A percentile compares a stretch with the other conserved stretches of the same genome.
Conservation (phyloP, 1,140 invertebrate species). For the Leptinotarsa texana region DNA sequence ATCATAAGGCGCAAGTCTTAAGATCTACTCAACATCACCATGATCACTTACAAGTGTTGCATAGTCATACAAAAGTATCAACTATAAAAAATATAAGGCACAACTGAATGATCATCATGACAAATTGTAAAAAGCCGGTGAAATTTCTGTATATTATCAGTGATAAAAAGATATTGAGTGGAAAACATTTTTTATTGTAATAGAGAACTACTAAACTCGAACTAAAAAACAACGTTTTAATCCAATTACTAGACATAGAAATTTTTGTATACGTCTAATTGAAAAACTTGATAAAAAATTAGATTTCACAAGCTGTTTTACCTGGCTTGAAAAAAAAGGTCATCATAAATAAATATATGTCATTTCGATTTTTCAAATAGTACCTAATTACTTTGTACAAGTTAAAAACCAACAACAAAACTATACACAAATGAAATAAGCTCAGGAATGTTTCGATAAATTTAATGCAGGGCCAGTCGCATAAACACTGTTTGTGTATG, state of each 20-base stretch:
- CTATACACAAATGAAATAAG: slow-evolving; percentile 33
- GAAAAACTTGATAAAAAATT: too few relatives aligned
- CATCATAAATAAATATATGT: slow-evolving; percentile 6
- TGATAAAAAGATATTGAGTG: background rate
- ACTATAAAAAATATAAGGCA: slow-evolving; percentile 51
- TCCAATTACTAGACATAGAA: too few relatives aligned
- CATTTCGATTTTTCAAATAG: slow-evolving; percentile 13
- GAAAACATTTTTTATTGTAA: too few relatives aligned
- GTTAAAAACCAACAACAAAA: slow-evolving; percentile 33
- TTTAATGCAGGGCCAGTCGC: slow-evolving; percentile 10
- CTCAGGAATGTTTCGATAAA: slow-evolving; percentile 32
- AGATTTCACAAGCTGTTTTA: background rate
- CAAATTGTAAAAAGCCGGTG: slow-evolving; percentile 13
- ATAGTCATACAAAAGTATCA: slow-evolving; percentile 51
- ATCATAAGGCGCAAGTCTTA: slow-evolving; percentile 41
- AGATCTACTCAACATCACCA: slow-evolving; percentile 33
- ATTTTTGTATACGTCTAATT: too few relatives aligned
- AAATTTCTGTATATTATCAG: background rate
- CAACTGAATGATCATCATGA: slow-evolving; percentile 28
- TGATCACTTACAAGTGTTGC: slow-evolving; percentile 13
- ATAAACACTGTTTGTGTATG: background rate
- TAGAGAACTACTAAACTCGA: too few relatives aligned
- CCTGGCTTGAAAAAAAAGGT: background rate
- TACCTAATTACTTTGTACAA: slow-evolving; percentile 34
- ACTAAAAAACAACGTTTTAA: too few relatives aligned